Base-by-base conservation (phyloP, 2,797 vertebrate species). In the Catamblyrhynchus diadema region DNA sequence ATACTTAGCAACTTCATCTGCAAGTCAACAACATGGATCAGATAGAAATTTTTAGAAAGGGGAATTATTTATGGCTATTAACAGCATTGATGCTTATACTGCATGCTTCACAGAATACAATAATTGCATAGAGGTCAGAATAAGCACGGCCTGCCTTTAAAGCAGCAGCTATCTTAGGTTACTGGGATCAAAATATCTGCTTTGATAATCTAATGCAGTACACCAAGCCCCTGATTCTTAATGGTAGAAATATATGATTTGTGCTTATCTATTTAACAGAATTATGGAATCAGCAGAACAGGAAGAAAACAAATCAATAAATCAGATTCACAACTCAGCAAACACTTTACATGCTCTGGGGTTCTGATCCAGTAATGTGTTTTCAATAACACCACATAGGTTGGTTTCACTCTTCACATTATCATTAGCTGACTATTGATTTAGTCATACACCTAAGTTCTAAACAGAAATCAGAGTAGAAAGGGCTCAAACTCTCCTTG, bases 241-340 rank as follows among this genome's bases (percentile, higher is more conserved):
- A 93, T 42, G 50, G 71, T 50, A 77, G 33, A 71, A 78, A 92
- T 25, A 21, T 39, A 79, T 88, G 69, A 66, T 42, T 56, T 51
- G 25, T 69, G 28, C 25, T 94, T 16, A 50, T 32, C 44, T 90
- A 45, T 67, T 79, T 60, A 92, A 59, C 42, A 73, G 47, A 91
- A 64, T 59, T 84, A 94, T 23, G 35, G 41, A 77, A 92, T 71
- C 88, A 90, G 64, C 78, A 87, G 65, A 91, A 78, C 37, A 45
- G 32, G 39, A 87, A 86, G 65, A 88, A 91, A 86, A 80, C 39
- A 86, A 86, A 90, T 95, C 83, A 90, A 85, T 88, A 77, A 67
- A 64, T 54, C 14, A 32, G 61, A 67, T 48, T 94, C 44, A 44
- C 21, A 81, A 57, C 69, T 92, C 83, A 80, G 67, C 37, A 91